phyloP scores from a whole-genome alignment of 2,888 invertebrate species.

The Galerucella calmariensis region DNA sequence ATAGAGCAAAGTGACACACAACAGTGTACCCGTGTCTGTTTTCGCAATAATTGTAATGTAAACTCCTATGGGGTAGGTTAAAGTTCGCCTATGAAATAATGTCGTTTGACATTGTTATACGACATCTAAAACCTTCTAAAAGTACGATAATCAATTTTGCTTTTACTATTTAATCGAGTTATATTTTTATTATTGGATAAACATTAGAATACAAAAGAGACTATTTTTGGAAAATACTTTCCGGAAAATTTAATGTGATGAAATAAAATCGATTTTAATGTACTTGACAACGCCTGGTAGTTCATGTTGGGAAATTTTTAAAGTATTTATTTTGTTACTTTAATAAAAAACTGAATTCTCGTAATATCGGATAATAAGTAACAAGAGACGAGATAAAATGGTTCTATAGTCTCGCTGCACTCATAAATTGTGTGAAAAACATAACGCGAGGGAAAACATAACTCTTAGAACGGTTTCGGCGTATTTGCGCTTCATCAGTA shows the following conservation, averaged over 20 bases:
- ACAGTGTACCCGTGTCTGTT: slow-evolving; percentile 11
- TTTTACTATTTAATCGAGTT: no score
- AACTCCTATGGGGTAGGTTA: slow-evolving; percentile 16
- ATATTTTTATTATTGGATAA: no score
- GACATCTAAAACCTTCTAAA: no score
- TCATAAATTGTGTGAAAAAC: no score
- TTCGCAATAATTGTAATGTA: slow-evolving; percentile 31
- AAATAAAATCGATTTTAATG: slow-evolving; percentile 1
- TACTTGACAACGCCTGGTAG: neutral
- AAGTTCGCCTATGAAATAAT: neutral
- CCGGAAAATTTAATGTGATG: neutral
- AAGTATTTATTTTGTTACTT: neutral
- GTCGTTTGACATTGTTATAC: neutral
- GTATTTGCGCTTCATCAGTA: no score
- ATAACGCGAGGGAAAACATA: no score
- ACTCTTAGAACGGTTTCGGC: no score
- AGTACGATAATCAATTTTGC: no score
- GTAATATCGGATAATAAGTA: no score
- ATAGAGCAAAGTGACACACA: slow-evolving; percentile 28
- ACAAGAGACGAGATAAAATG: no score
- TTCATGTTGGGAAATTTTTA: neutral
- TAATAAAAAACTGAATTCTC: no score
- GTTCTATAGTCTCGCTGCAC: no score
- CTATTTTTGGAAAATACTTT: neutral
- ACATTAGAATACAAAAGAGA: neutral